These are phyloP conservation scores for Ptychodera flava DNA, from an alignment of 35 echinoderm and acorn worm genomes.

Conservation along the genomic window DNA sequence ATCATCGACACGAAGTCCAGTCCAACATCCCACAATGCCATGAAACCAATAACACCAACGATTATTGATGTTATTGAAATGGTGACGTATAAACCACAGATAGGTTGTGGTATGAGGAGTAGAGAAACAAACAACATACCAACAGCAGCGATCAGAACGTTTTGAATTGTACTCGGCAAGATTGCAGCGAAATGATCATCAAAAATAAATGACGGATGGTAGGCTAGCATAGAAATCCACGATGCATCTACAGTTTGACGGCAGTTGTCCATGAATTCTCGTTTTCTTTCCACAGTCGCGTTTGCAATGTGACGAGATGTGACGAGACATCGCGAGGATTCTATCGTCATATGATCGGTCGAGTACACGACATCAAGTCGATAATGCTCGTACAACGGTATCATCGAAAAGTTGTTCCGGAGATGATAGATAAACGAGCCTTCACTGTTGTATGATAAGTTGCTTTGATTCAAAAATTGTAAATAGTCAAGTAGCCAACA, in stretches of 20 bases:
- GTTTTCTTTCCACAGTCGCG: not conserved
- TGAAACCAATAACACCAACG: not conserved
- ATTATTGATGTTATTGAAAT: not conserved
- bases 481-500: not conserved
- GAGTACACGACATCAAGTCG: conserved; percentile 22
- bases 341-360: not conserved
- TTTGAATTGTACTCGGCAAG: not conserved
- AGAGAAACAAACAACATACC: not conserved
- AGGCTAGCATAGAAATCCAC: not conserved
- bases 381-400: conserved; percentile 27
- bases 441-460: not conserved
- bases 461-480: conserved; percentile 8
- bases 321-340: not conserved
- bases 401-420: conserved; percentile 2
- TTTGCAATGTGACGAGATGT: not conserved
- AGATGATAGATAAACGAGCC: conserved; percentile 6
- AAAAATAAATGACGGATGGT: not conserved
- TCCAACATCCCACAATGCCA: not conserved
- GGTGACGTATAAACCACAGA: not conserved
- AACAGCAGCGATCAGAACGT: not conserved
- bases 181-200: not conserved
- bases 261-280: not conserved
- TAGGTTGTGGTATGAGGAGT: not conserved
- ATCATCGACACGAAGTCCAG: not conserved
- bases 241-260: not conserved